Percentiles rank a stretch among this genome's conserved stretches.
phyloP scores from a whole-genome alignment of 2,888 invertebrate species.

The Zele albiditarsus region DNA sequence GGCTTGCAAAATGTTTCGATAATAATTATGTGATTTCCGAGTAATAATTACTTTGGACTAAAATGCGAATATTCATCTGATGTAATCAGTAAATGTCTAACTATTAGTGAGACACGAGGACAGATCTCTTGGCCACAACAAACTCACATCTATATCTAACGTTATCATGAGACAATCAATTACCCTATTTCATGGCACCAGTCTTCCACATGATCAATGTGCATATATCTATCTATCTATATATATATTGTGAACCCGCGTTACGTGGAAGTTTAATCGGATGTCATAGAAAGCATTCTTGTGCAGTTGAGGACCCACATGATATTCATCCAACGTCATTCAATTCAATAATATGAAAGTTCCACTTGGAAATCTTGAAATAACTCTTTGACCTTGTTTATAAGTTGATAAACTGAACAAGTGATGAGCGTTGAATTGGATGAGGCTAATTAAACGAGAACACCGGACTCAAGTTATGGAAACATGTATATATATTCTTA shows the following conservation, averaged over 20 bases:
- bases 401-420: neutral
- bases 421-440: too few species aligned
- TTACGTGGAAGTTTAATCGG: slow-evolving; percentile 16
- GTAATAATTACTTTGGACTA: slow-evolving; percentile 15
- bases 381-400: neutral
- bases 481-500: too few species aligned
- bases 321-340: neutral
- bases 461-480: too few species aligned
- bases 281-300: neutral
- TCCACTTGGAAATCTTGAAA: neutral
- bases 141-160: slow-evolving; percentile 14
- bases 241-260: neutral
- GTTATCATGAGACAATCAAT: slow-evolving; percentile 23
- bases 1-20: neutral
- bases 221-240: neutral
- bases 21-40: slow-evolving; percentile 11
- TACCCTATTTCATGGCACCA: slow-evolving; percentile 13
- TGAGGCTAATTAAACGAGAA: too few species aligned
- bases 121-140: slow-evolving; percentile 17
- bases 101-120: neutral
- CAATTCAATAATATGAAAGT: neutral
- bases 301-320: neutral
- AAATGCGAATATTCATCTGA: slow-evolving; percentile 4
- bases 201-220: neutral
- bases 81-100: slow-evolving; percentile 17